Evolutionary conservation across 2,888 invertebrate genomes (phyloP).

Genomic region (Hyposoter dolosus): DNA sequence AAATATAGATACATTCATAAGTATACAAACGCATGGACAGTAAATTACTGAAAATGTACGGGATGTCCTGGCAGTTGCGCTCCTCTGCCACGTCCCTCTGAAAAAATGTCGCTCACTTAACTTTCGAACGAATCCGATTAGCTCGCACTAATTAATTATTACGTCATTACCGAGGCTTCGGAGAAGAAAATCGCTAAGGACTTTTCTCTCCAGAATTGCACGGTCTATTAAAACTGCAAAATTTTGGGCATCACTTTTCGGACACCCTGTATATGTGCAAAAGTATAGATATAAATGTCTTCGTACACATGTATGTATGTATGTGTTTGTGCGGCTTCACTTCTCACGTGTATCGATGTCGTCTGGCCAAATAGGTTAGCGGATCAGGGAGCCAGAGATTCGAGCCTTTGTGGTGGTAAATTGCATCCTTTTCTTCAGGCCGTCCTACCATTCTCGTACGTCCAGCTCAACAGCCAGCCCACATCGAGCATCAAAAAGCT

Average conservation of each 20-base stretch:
- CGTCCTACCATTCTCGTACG: slow-evolving; percentile 23
- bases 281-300: neutral
- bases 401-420: slow-evolving; percentile 78
- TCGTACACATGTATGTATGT: neutral
- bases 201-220: neutral
- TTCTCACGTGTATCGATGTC: slow-evolving; percentile 68
- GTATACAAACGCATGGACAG: neutral
- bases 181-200: neutral
- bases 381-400: slow-evolving; percentile 71
- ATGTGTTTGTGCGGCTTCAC: neutral
- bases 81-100: neutral
- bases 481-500: slow-evolving; percentile 45
- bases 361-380: slow-evolving; percentile 69
- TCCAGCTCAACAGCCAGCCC: slow-evolving; percentile 19
- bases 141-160: neutral
- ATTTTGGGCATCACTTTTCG: neutral
- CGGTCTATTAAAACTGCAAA: neutral
- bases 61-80: neutral
- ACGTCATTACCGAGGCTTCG: neutral
- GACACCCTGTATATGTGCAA: neutral
- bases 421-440: slow-evolving; percentile 74
- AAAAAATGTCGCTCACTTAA: neutral
- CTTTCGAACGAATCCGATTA: too few species aligned
- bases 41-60: neutral
- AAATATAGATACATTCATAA: neutral